phyloP scores from a whole-genome alignment of 2,797 vertebrate species.

The Dendrocincla tyrannina region DNA sequence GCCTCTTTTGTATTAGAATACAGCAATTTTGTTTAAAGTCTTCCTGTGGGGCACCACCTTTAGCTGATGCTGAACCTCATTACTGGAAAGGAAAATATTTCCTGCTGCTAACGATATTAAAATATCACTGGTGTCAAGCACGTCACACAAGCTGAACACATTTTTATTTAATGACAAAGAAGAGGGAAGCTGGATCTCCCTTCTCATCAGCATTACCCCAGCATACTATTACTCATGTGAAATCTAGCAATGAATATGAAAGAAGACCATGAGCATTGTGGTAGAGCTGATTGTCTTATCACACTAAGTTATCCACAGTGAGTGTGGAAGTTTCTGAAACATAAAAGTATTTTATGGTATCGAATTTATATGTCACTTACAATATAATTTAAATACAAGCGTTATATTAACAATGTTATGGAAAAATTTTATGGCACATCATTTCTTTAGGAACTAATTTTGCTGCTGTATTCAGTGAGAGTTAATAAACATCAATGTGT shows the following conservation, averaged over 20 bases:
- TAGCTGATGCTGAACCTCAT: not conserved
- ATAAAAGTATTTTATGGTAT: not conserved
- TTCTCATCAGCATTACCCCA: not conserved
- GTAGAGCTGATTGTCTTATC: not conserved
- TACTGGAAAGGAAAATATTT: not conserved
- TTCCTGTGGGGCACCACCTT: not conserved
- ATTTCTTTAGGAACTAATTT: not conserved
- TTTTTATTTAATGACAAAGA: not conserved
- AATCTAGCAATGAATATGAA: not conserved
- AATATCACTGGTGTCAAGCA: not conserved
- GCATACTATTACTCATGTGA: not conserved
- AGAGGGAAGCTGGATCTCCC: not conserved
- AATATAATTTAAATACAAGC: not conserved
- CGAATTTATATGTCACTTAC: not conserved
- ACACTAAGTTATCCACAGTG: not conserved
- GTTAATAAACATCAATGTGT: not conserved
- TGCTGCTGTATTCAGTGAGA: not conserved
- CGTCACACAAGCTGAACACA: not conserved
- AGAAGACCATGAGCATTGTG: not conserved
- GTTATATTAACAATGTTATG: not conserved
- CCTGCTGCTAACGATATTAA: slow-evolving; percentile 5
- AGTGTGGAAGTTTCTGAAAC: not conserved
- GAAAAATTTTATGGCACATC: not conserved
- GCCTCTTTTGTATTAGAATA: not conserved
- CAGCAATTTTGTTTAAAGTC: not conserved